Percentiles rank a stretch among this genome's conserved stretches.
Conservation (phyloP, 2,113 vertebrate genomes). For the Benitochromis conjunctus region DNA sequence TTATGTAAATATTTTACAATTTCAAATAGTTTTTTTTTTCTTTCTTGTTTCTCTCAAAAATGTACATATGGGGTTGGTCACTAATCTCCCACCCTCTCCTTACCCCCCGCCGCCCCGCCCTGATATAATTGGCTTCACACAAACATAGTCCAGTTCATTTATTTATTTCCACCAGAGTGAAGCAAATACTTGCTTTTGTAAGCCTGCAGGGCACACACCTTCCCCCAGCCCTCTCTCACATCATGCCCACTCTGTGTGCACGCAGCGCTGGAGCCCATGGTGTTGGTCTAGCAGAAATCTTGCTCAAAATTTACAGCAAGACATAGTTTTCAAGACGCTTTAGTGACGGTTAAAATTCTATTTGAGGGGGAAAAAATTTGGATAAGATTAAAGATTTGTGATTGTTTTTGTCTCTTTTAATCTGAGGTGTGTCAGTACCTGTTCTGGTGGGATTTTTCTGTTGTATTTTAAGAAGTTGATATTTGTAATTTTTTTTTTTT, state of each 20-base stretch:
- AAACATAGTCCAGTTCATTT: neutral
- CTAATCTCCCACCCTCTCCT: neutral
- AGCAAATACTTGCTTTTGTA: constrained; percentile 38
- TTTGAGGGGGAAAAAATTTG: neutral
- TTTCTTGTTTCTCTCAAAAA: neutral
- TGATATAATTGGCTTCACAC: neutral
- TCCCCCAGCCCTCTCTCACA: neutral
- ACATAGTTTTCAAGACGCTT: neutral
- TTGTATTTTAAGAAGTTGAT: neutral
- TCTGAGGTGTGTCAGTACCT: neutral
- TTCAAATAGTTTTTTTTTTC: neutral
- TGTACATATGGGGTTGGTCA: neutral
- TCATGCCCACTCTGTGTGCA: neutral
- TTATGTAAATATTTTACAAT: neutral
- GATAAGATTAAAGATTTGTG: neutral
- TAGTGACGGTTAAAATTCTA: neutral
- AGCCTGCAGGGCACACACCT: constrained; percentile 38
- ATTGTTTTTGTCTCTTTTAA: neutral
- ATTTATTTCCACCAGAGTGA: constrained; percentile 62
- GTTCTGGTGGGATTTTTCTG: neutral
- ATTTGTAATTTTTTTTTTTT: neutral
- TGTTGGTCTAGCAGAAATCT: neutral
- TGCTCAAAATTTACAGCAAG: neutral
- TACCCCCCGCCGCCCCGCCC: neutral
- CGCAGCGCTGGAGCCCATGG: neutral